phyloP scores from a whole-genome alignment of 2,888 invertebrate genomes.

The Machimus atricapillus region DNA sequence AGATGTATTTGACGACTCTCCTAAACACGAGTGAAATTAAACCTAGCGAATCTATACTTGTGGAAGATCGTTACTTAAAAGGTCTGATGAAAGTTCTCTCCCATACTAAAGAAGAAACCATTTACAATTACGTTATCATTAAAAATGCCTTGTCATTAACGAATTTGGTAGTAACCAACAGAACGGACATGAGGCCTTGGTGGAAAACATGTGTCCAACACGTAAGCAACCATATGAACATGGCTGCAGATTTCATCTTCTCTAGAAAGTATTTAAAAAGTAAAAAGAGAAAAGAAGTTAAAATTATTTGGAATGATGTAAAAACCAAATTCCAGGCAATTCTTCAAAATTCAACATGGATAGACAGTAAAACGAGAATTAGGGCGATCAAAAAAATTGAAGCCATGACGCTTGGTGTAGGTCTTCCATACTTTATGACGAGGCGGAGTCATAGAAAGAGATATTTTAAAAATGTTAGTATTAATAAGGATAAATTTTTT shows the following conservation, averaged over 20 bases:
- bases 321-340: not conserved
- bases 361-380: not conserved
- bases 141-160: slow-evolving; percentile 3
- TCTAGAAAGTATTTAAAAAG: not conserved
- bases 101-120: not conserved
- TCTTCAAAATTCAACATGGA: not conserved
- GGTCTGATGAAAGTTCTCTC: slow-evolving; percentile 19
- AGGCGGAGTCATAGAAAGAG: not conserved
- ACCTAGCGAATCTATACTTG: not conserved
- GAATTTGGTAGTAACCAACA: not conserved
- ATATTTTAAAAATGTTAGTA: not conserved
- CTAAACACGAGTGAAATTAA: not conserved
- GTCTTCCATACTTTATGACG: not conserved
- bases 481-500: not conserved
- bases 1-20: slow-evolving; percentile 32
- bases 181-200: not conserved
- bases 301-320: not conserved
- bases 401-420: not conserved
- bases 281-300: not conserved
- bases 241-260: slow-evolving; percentile 69
- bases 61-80: slow-evolving; percentile 21
- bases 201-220: slow-evolving; percentile 90
- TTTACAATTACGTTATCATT: slow-evolving; percentile 37
- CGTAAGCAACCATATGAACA: slow-evolving; percentile 83
- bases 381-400: not conserved